Percentiles rank a stretch among this genome's conserved stretches.
phyloP scores from a whole-genome alignment of 2,113 vertebrate species.

The Pseudonaja textilis region DNA sequence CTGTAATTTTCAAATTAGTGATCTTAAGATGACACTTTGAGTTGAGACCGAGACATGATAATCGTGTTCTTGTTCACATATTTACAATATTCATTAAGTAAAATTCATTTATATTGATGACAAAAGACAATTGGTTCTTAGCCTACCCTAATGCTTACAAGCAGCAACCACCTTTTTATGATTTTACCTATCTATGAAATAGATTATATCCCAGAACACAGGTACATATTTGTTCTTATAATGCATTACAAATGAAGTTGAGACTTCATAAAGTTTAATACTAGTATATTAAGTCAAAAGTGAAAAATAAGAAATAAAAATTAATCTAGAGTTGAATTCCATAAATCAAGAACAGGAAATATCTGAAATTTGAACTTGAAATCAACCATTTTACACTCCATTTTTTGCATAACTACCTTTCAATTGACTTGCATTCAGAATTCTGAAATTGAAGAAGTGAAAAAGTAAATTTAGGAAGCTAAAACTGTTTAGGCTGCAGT shows the following conservation, averaged over 20 bases:
- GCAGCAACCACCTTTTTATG: background rate
- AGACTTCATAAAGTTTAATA: background rate
- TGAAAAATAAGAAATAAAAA: background rate
- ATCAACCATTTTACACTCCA: background rate
- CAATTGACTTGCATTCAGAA: background rate
- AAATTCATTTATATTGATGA: background rate
- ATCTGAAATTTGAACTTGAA: background rate
- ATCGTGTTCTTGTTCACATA: background rate
- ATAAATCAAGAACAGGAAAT: background rate
- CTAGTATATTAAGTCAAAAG: background rate
- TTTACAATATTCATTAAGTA: background rate
- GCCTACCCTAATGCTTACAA: background rate
- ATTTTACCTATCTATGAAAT: background rate
- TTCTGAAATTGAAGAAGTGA: background rate
- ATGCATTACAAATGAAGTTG: background rate
- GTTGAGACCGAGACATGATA: background rate
- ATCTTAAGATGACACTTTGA: background rate
- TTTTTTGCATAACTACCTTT: background rate
- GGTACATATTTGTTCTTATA: background rate
- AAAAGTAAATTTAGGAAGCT: background rate
- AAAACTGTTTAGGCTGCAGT: slow-evolving; percentile 15
- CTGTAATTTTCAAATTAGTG: background rate
- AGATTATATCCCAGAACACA: background rate
- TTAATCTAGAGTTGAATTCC: background rate
- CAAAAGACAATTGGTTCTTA: background rate